phyloP scores from a whole-genome alignment of 1,140 invertebrate species.

The Melitaea cinxia region DNA sequence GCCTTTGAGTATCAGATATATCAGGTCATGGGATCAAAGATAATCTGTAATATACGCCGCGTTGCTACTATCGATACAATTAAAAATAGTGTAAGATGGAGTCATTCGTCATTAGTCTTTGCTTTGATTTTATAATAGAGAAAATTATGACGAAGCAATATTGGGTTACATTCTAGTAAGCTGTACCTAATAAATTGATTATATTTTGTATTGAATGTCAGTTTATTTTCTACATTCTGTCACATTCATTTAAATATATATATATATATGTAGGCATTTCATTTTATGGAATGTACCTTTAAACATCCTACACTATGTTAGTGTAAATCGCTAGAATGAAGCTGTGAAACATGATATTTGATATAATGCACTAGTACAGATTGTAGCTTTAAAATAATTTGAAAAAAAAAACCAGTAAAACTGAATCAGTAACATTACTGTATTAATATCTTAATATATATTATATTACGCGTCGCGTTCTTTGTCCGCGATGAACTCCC shows the following conservation, averaged over 20 bases:
- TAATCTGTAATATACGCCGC: neutral
- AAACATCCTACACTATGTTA: neutral
- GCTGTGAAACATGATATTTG: neutral
- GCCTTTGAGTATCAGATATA: neutral
- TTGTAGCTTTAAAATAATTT: too few relatives aligned
- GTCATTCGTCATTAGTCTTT: neutral
- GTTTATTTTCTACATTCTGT: neutral
- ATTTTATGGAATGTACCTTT: neutral
- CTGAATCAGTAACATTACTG: too few relatives aligned
- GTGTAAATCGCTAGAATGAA: neutral
- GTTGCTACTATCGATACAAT: neutral
- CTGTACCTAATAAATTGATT: neutral
- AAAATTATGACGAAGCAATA: neutral
- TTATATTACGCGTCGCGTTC: too few relatives aligned
- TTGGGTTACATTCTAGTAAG: neutral
- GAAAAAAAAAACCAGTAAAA: too few relatives aligned
- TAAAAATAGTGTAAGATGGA: neutral
- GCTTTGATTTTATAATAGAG: neutral
- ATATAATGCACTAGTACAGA: too few relatives aligned
- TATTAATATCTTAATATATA: too few relatives aligned
- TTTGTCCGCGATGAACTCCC: too few relatives aligned
- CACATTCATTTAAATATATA: slow-evolving; percentile 29
- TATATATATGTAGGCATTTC: neutral
- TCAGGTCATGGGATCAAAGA: neutral
- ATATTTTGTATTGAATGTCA: neutral